Conservation (phyloP, 1,140 invertebrate genomes). For the Hyphantria cunea region DNA sequence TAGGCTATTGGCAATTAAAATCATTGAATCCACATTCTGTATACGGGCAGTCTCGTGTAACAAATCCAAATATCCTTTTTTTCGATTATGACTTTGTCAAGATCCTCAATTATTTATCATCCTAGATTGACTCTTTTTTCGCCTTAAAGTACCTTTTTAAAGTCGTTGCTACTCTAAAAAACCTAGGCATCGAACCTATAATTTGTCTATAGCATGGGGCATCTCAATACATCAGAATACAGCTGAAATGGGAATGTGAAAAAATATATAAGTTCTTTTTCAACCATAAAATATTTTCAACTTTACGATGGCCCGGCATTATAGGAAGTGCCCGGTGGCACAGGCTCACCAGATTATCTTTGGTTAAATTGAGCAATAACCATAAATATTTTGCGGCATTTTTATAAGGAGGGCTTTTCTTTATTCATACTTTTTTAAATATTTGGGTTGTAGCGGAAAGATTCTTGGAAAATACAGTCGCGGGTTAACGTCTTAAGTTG, state of each 20-base stretch:
- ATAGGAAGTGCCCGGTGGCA: conserved; percentile 27
- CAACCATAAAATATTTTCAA: conserved; percentile 28
- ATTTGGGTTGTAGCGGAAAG: conserved; percentile 12
- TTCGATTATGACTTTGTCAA: no score
- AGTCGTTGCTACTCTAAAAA: no score
- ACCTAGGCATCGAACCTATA: no score
- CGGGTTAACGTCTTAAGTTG: neutral
- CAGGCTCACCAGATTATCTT: conserved; percentile 33
- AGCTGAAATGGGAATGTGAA: neutral
- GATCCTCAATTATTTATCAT: no score
- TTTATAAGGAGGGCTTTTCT: conserved; percentile 17
- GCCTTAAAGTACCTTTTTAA: no score
- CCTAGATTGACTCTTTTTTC: no score
- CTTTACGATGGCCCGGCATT: conserved; percentile 20
- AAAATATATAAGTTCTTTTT: conserved; percentile 10
- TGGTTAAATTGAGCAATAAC: conserved; percentile 35
- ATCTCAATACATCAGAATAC: no score
- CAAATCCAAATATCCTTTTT: no score
- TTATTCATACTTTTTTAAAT: conserved; percentile 20
- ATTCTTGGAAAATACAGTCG: conserved; percentile 8
- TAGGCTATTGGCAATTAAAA: no score
- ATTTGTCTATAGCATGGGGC: no score
- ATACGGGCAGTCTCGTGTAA: no score
- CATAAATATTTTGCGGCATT: conserved; percentile 35
- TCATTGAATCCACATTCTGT: no score